A percentile compares a stretch with the other conserved stretches of the same genome.
Evolutionary conservation across 2,797 vertebrate species (phyloP).

Genomic region (Mionectes olivaceus): DNA sequence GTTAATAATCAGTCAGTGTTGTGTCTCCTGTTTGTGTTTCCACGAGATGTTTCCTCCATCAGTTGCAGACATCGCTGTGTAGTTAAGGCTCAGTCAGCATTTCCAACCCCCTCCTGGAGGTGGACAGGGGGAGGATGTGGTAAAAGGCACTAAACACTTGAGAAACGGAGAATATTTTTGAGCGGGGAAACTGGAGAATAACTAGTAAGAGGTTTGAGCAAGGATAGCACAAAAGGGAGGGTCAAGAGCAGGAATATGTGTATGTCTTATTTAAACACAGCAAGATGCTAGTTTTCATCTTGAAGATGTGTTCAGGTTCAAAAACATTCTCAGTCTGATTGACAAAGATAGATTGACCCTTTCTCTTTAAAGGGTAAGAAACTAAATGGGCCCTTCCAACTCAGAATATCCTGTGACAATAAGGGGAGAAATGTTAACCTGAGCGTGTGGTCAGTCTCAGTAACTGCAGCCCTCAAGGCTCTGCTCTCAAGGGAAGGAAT

Average conservation of each 20-base stretch:
- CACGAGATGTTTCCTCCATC: constrained; percentile 52
- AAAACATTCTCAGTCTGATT: background rate
- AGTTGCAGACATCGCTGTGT: constrained; percentile 19
- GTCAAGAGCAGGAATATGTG: background rate
- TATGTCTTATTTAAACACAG: background rate
- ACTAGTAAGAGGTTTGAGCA: background rate
- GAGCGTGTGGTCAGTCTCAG: background rate
- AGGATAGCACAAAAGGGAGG: background rate
- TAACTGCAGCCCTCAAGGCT: background rate
- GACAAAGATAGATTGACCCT: background rate
- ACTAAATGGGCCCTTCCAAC: background rate
- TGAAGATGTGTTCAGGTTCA: background rate
- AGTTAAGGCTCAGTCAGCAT: constrained; percentile 45
- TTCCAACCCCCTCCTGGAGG: constrained; percentile 37
- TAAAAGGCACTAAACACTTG: background rate
- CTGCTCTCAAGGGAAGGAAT: background rate
- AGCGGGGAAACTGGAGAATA: background rate
- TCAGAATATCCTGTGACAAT: background rate
- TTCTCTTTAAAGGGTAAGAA: background rate
- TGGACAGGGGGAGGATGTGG: constrained; percentile 19
- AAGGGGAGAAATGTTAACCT: background rate
- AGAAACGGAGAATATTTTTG: background rate
- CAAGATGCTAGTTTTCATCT: background rate
- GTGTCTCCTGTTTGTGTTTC: background rate
- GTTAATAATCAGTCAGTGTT: constrained; percentile 34